Base-by-base conservation (phyloP, 2,888 invertebrate species). In the Galerucella pusilla region DNA sequence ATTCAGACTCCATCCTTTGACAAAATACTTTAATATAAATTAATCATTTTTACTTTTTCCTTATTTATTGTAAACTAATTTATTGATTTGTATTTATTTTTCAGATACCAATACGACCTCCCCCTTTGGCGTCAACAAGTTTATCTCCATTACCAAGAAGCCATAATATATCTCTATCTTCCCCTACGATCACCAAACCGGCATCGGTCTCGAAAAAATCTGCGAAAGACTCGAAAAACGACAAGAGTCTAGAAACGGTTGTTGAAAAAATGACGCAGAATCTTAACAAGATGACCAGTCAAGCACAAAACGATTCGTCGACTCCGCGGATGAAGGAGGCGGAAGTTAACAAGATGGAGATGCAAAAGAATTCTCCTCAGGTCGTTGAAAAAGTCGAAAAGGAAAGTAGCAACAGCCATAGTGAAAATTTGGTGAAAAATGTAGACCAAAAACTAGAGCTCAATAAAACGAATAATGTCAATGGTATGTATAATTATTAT, bases 231-330 rank as follows among this genome's bases (percentile, higher is more conserved):
- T 60, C 75, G 1, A 86, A 86, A 78, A 83, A 76, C 69, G 87
- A 87, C 60, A 87, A 87, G 74, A 87, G 86, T 75, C 78, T 88
- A 25, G 84, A 86, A 78, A 87, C 84, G 35, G 84, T 87, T 0
- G 84, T 88, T 14, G 87, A 86, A 72, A 87, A 87, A 75, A 78
- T 88, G 61, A 86, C 85, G 14, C 85, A 86, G 74, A 87, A 83
- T 79, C 82, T 85, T 60, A 83, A 82, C 20, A 86, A 85, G 72
- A 85, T 85, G 66, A 77, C 84, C 42, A 80, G 77, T 42, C 54
- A 65, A 57, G 12, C 59, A 45, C 71, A 64, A 42, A 35, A 52
- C 7, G 59, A 71, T 20, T 20, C 46, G 16, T 46, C 20, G 16
- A 25, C 9, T 25, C 60, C 46, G 16, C 42, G 46, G 20, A 16